phyloP scores from a whole-genome alignment of 2,888 invertebrate species.

The Sclerodermus sp. region DNA sequence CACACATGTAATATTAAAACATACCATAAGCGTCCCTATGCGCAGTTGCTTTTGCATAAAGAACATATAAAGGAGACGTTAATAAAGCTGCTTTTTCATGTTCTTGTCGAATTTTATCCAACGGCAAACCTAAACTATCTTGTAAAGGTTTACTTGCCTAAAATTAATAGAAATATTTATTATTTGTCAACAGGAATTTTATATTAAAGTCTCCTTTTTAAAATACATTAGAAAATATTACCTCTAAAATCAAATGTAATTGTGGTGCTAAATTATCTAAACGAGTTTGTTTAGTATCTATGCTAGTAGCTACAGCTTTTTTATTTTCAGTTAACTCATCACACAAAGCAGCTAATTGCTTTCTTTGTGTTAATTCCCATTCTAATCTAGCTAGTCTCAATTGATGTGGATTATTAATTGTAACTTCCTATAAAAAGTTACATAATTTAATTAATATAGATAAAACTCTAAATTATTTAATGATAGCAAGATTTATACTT shows the following conservation, averaged over 20 bases:
- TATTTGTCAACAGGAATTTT: no score
- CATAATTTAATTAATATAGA: neutral
- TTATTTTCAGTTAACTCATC: slow-evolving; percentile 76
- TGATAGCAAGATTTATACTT: slow-evolving; percentile 41
- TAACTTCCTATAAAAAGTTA: slow-evolving; percentile 62
- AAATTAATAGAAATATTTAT: slow-evolving; percentile 46
- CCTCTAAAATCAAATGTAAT: slow-evolving; percentile 69
- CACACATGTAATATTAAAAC: no score
- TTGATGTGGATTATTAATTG: slow-evolving; percentile 74
- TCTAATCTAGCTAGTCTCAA: slow-evolving; percentile 83
- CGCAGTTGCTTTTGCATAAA: slow-evolving; percentile 83
- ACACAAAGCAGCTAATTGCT: slow-evolving; percentile 77
- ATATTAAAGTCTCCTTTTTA: no score
- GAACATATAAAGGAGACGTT: slow-evolving; percentile 80
- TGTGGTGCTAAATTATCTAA: slow-evolving; percentile 83
- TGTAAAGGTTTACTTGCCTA: slow-evolving; percentile 86
- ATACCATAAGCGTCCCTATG: slow-evolving; percentile 78
- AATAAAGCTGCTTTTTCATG: slow-evolving; percentile 75
- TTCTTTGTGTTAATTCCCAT: slow-evolving; percentile 88
- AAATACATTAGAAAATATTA: slow-evolving; percentile 27
- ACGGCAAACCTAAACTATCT: slow-evolving; percentile 79
- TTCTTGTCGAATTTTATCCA: slow-evolving; percentile 78
- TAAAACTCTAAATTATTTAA: neutral
- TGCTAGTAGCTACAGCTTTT: slow-evolving; percentile 74
- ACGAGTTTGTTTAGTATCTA: slow-evolving; percentile 73